phyloP scores from a whole-genome alignment of 2,797 vertebrate species.

The Semotilus atromaculatus region DNA sequence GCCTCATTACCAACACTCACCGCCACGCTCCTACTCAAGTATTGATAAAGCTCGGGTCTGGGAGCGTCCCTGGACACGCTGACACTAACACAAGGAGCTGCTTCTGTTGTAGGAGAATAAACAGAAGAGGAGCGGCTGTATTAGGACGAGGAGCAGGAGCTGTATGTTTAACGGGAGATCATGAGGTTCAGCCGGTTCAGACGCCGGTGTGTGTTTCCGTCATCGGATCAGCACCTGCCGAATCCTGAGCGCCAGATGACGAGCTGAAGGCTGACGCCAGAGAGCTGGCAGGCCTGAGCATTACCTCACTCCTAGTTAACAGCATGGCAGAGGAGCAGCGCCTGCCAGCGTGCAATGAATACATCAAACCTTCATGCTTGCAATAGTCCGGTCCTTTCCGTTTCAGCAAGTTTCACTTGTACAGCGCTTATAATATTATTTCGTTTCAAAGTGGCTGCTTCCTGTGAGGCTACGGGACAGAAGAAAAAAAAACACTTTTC shows the following conservation, averaged over 20 bases:
- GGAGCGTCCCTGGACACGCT: constrained; percentile 58
- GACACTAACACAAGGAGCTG: not conserved
- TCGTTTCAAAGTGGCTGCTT: not conserved
- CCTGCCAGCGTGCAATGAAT: constrained; percentile 10
- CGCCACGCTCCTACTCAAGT: constrained; percentile 75
- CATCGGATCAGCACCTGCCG: constrained; percentile 48
- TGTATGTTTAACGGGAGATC: no score
- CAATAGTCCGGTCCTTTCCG: not conserved
- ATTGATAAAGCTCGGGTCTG: constrained; percentile 79
- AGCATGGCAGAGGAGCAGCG: constrained; percentile 52
- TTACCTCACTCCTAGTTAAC: constrained; percentile 71
- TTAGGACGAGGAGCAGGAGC: not conserved
- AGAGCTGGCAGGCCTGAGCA: constrained; percentile 61
- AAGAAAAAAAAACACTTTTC: no score
- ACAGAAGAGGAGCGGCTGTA: not conserved
- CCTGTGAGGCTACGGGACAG: no score
- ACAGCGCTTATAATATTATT: not conserved
- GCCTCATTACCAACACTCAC: constrained; percentile 81
- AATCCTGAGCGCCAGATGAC: constrained; percentile 55
- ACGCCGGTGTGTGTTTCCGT: constrained; percentile 33
- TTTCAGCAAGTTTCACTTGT: not conserved
- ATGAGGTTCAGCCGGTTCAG: not conserved
- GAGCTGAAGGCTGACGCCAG: constrained; percentile 51
- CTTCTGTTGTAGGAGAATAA: not conserved
- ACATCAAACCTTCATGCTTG: not conserved